Conservation (phyloP, 1,140 invertebrate species). For the Aphelenchoides avenae region DNA sequence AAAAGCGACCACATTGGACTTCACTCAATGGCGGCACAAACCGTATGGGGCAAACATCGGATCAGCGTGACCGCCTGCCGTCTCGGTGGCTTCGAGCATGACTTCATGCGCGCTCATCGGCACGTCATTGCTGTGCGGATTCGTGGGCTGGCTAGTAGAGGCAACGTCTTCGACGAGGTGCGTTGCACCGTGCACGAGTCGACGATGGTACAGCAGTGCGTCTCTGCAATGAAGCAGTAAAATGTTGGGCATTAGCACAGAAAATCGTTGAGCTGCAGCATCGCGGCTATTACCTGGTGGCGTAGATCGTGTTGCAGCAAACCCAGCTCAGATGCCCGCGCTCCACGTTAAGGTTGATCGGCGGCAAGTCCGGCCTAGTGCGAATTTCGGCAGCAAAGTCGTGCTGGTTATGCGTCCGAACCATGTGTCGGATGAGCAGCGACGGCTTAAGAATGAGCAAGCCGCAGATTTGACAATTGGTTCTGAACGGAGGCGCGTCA, state of each 20-base stretch:
- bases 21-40: no score
- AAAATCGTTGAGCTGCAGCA: no score
- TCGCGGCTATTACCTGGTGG: background rate
- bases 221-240: background rate
- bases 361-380: conserved; percentile 1
- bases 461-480: conserved; percentile 3
- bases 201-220: background rate
- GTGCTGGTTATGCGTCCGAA: background rate
- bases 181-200: no score
- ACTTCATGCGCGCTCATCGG: no score
- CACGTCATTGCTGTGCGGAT: no score
- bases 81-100: no score
- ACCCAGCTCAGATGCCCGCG: background rate
- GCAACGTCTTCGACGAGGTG: no score
- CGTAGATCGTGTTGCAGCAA: conserved; percentile 3
- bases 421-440: conserved; percentile 10
- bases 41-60: no score
- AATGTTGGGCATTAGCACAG: no score
- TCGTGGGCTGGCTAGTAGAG: no score
- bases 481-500: background rate
- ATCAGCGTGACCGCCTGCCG: no score
- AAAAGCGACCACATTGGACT: no score
- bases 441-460: conserved; percentile 3
- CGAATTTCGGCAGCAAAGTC: background rate
- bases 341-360: background rate